Evolutionary conservation across 2,888 invertebrate genomes (phyloP), one percentile per base, ranked within the genome.

Genomic region (Lasiommata megera): DNA sequence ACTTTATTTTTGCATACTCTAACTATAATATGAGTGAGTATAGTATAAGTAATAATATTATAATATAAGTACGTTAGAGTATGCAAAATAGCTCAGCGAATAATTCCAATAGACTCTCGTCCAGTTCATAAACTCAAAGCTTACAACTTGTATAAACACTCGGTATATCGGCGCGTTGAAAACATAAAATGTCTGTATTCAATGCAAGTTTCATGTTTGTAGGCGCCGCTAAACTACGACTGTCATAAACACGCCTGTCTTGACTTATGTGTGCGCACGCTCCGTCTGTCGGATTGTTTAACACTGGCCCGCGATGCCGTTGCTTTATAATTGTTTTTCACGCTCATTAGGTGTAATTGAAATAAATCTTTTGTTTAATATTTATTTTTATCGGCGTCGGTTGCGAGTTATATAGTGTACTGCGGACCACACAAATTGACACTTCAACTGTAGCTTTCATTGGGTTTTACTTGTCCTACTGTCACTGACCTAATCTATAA

Each of bases 251-350:
- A 44, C 43, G 53, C 36, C 53, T 14, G 48, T 50, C 37, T 48
- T 53, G 59, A 47, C 36, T 41, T 37, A 31, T 37, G 50, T 59
- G 46, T 59, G 41, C 34, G 59, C 50, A 9, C 11, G 37, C 46
- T 50, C 52, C 55, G 70, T 67, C 61, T 51, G 60, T 37, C 44
- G 52, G 76, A 62, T 84, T 82, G 80, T 87, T 84, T 83, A 86
- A 74, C 71, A 71, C 67, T 65, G 65, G 73, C 73, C 72, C 69
- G 68, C 77, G 77, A 77, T 73, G 76, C 77, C 79, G 81, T 82
- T 75, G 77, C 75, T 78, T 83, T 80, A 77, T 88, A 88, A 88
- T 88, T 88, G 84, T 85, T 84, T 88, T 88, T 86, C 88, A 88
- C 86, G 88, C 83, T 84, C 80, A 85, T 87, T 84, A 82, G 67